Evolutionary conservation across 1,140 invertebrate species (phyloP), one percentile per base, ranked within the genome.

Genomic region (Hyposmocoma kahamanoa): DNA sequence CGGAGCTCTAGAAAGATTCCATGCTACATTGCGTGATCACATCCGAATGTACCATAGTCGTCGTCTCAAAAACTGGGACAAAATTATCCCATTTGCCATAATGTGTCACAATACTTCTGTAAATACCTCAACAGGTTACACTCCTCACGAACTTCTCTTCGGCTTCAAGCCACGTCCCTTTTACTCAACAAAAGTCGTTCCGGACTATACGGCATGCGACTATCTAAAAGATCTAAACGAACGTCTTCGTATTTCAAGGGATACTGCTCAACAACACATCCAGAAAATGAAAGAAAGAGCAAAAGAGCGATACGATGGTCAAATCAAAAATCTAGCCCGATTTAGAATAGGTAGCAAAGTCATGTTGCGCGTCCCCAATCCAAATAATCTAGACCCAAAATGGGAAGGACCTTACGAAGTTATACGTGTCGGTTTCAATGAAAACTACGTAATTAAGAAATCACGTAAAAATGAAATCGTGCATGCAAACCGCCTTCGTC

Each of bases 21-120:
- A 87, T 52, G 63, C 61, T 9, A 75, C 74, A 1, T 45, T 86
- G n/a, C 59, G 66, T 30, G 72, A 80, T 36, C 77, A 81, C 34
- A 64, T 86, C 0, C 71, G 72, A 36, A 71, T 78, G 51, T 88
- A 79, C 53, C 51, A 76, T 5, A 65, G 58, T 13, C n/a, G 55
- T 8, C 50, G 67, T 19, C 67, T 63, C 9, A 57, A 26, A 8
- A 68, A 88, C 50, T 89, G 87, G 87, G 84, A 88, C 38, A 42
- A 70, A 42, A 81, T 68, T 6, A 47, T 87, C 0, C 65, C 62
- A 0, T 73, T 72, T 13, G 84, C 84, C 0, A 72, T 72, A 9
- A 87, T 86, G 53, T 72, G 69, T 4, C 84, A 87, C 45, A 88
- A 89, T 30, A 82, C 79, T 0, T 61, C 77, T n/a, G 21, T 65